These are phyloP conservation scores for Zophobas morio DNA, from an alignment of 1,140 invertebrate genomes.

Conservation along the genomic window DNA sequence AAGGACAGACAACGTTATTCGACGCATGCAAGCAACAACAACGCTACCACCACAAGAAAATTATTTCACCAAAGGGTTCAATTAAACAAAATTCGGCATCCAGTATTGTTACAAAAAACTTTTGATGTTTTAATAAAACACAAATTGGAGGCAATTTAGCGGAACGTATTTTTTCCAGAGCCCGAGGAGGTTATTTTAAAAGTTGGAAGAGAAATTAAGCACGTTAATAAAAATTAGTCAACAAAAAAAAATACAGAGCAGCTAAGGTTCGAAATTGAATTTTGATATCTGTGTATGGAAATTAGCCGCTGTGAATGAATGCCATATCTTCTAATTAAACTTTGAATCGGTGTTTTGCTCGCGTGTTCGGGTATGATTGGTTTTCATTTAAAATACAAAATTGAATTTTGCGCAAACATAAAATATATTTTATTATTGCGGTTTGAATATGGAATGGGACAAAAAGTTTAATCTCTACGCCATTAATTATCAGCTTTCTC, in stretches of 20 bases:
- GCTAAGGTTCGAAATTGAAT: no score
- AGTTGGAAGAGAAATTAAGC: no score
- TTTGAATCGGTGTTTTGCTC: neutral
- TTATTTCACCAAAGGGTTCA: no score
- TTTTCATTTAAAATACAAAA: neutral
- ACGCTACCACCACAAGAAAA: neutral
- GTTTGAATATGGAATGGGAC: neutral
- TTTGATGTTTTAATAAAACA: slow-evolving; percentile 11
- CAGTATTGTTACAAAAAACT: neutral
- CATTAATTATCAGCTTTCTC: no score
- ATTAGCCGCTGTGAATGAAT: neutral
- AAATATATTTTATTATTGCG: neutral
- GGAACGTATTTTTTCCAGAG: neutral
- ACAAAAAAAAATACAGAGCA: no score
- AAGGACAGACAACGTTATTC: slow-evolving; percentile 4
- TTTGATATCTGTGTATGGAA: neutral
- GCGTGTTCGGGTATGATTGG: neutral
- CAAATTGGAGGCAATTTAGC: neutral
- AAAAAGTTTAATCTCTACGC: neutral
- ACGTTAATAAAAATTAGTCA: no score
- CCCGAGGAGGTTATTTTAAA: no score
- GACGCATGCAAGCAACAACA: slow-evolving; percentile 2
- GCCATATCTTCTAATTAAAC: neutral
- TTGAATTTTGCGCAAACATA: neutral
- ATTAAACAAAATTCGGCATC: no score